Evolutionary conservation across 2,888 invertebrate species (phyloP).

Genomic region (Drosophila prolongata): DNA sequence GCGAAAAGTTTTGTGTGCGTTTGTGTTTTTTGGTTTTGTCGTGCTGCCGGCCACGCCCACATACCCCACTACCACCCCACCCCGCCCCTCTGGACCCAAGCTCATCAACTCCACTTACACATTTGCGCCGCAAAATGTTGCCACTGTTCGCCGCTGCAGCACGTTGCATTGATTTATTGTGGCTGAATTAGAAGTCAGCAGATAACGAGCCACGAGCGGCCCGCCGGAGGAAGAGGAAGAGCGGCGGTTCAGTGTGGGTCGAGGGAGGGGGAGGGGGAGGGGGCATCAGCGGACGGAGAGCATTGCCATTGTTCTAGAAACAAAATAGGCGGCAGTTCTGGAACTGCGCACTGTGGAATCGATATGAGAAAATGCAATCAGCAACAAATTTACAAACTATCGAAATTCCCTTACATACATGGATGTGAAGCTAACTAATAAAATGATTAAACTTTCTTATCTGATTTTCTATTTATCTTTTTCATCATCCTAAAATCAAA

Average conservation of each 20-base stretch:
- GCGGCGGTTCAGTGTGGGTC: slow-evolving; percentile 8
- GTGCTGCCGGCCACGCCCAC: slow-evolving; percentile 30
- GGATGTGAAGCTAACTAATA: too few species aligned
- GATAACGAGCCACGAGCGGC: slow-evolving; percentile 70
- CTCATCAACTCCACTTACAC: slow-evolving; percentile 78
- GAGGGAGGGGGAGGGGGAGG: neutral
- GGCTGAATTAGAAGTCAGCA: slow-evolving; percentile 79
- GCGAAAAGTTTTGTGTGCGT: slow-evolving; percentile 60
- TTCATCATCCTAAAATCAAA: too few species aligned
- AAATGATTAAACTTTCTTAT: too few species aligned
- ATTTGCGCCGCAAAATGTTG: slow-evolving; percentile 77
- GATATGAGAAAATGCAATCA: neutral
- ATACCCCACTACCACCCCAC: slow-evolving; percentile 1
- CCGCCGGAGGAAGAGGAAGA: slow-evolving; percentile 10
- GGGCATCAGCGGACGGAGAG: slow-evolving; percentile 13
- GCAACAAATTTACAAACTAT: neutral
- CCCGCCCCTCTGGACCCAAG: slow-evolving; percentile 7
- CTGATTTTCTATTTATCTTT: too few species aligned
- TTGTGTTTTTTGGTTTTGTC: slow-evolving; percentile 51
- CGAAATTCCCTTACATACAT: neutral
- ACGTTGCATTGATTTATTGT: slow-evolving; percentile 79
- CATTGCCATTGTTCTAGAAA: slow-evolving; percentile 63
- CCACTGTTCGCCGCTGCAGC: slow-evolving; percentile 67
- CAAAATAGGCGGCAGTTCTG: slow-evolving; percentile 37
- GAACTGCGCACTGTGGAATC: slow-evolving; percentile 3